These are phyloP conservation scores for Rhinogobius similis DNA, from an alignment of 2,113 vertebrate genomes.

Conservation along the genomic window DNA sequence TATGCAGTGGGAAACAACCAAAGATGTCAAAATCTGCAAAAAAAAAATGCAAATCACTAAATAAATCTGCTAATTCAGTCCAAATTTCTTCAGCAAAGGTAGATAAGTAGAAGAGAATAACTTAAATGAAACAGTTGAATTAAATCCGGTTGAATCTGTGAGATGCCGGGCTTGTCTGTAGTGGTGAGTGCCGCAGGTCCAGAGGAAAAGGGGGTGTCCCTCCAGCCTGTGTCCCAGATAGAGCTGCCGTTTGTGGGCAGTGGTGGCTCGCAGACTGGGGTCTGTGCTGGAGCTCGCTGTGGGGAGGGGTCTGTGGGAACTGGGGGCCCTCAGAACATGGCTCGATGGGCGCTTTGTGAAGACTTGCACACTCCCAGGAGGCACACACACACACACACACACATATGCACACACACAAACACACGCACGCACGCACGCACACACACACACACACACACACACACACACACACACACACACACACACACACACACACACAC, in stretches of 20 bases:
- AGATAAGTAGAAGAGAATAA: too few relatives aligned
- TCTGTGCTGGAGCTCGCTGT: slow-evolving; percentile 58
- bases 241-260: slow-evolving; percentile 47
- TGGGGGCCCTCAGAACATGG: slow-evolving; percentile 64
- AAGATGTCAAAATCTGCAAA: not conserved
- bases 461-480: not conserved
- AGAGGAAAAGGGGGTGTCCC: slow-evolving; percentile 17
- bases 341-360: slow-evolving; percentile 70
- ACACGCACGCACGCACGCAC: not conserved
- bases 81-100: not conserved
- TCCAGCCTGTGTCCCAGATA: slow-evolving; percentile 4
- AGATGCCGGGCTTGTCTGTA: not conserved
- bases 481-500: slow-evolving; percentile 9
- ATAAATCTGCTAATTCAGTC: not conserved
- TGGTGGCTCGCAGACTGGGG: slow-evolving; percentile 49
- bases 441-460: not conserved
- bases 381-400: slow-evolving; percentile 1
- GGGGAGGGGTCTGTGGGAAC: slow-evolving; percentile 64
- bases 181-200: slow-evolving; percentile 19
- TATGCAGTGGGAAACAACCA: not conserved
- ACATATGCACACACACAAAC: not conserved
- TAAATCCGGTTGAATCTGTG: not conserved
- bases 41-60: not conserved
- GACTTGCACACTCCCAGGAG: slow-evolving; percentile 22
- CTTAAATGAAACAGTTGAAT: not conserved